A percentile compares a stretch with the other conserved stretches of the same genome.
These are phyloP conservation scores for Diadumene lineata DNA, from an alignment of 92 coral and sea anemone genomes.

Conservation along the genomic window DNA sequence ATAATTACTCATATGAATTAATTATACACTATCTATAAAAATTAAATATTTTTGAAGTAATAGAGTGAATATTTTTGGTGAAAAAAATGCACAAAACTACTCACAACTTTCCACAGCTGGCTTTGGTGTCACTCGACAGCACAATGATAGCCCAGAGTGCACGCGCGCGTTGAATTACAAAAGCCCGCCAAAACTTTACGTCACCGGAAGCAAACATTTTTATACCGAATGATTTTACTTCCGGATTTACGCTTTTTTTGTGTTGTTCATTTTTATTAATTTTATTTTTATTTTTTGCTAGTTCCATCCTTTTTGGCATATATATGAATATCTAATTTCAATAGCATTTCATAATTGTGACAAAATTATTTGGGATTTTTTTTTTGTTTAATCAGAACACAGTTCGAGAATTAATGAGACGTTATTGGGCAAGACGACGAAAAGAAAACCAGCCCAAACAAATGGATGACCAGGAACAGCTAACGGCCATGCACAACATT, in stretches of 20 bases:
- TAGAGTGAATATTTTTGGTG: not conserved
- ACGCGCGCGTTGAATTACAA: constrained; percentile 1
- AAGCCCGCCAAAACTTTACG: constrained; percentile 7
- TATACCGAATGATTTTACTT: too few species aligned
- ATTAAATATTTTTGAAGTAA: not conserved
- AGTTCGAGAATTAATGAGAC: constrained; percentile 76
- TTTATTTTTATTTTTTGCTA: not conserved
- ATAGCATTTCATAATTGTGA: too few species aligned
- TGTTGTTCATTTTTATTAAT: not conserved
- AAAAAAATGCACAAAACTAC: not conserved
- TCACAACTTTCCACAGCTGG: not conserved
- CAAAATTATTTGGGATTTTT: too few species aligned
- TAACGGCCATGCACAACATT: constrained; percentile 56
- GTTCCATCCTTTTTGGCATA: not conserved
- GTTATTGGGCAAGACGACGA: constrained; percentile 76
- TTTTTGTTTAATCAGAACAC: constrained; percentile 40
- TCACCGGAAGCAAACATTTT: not conserved
- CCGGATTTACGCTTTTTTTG: not conserved
- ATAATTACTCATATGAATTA: not conserved
- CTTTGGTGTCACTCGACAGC: not conserved
- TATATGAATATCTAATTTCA: too few species aligned
- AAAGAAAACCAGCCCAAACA: constrained; percentile 37
- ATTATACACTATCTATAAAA: not conserved
- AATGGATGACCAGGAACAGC: constrained; percentile 42
- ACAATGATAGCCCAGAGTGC: not conserved